A percentile compares a stretch with the other conserved stretches of the same genome.
Conservation (phyloP, 2,797 vertebrate species). For the Brachymystax lenok region DNA sequence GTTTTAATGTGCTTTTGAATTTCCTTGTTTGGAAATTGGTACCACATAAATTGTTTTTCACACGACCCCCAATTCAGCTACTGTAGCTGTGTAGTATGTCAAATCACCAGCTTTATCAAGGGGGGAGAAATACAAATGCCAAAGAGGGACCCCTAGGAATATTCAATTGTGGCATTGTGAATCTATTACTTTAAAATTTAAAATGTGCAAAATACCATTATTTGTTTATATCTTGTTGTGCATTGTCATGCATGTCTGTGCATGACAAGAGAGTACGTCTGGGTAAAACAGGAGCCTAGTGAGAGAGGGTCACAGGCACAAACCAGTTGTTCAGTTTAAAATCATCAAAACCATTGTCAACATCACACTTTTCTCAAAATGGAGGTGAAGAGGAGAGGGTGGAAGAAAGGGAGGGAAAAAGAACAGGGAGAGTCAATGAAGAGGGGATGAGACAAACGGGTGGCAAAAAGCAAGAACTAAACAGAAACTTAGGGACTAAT, state of each 20-base stretch:
- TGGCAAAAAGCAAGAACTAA: constrained; percentile 31
- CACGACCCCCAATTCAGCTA: too few relatives aligned
- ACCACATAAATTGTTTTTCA: too few relatives aligned
- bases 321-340: constrained; percentile 37
- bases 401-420: constrained; percentile 34
- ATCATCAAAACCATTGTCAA: constrained; percentile 56
- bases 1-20: background rate
- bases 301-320: constrained; percentile 48
- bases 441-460: constrained; percentile 34
- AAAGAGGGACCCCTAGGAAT: background rate
- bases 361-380: constrained; percentile 59
- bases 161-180: background rate
- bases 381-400: constrained; percentile 61
- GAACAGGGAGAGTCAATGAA: too few relatives aligned
- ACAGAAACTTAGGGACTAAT: constrained; percentile 53
- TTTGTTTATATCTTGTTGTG: background rate
- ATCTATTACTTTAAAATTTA: too few relatives aligned
- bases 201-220: background rate
- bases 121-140: too few relatives aligned
- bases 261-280: constrained; percentile 22
- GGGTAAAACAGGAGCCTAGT: constrained; percentile 66
- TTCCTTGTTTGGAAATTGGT: too few relatives aligned
- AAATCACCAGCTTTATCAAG: too few relatives aligned
- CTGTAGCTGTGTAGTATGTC: too few relatives aligned
- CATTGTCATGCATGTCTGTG: background rate